Conservation (phyloP, 2,888 invertebrate genomes). For the Seira sanloemensis region DNA sequence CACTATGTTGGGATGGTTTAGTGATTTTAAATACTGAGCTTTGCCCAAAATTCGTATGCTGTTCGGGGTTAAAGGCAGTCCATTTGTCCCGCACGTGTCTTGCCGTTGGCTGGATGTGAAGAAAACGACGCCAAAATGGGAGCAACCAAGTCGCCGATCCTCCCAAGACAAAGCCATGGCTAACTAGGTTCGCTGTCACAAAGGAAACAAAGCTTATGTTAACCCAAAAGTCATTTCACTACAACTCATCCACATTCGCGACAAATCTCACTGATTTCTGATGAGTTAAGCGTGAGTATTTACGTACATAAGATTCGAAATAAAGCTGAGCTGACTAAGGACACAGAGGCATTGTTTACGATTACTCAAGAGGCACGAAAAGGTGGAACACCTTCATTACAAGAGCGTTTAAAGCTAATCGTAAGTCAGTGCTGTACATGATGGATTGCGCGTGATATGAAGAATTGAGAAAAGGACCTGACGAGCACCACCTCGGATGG, state of each 20-base stretch:
- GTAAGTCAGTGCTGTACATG: not conserved
- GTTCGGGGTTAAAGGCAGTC: conserved; percentile 96
- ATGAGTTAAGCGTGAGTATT: not conserved
- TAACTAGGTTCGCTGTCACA: conserved; percentile 9
- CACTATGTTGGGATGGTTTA: conserved; percentile 89
- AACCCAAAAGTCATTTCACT: too few species aligned
- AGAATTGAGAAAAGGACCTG: not conserved
- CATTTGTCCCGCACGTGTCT: conserved; percentile 96
- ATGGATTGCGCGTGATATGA: not conserved
- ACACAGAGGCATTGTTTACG: not conserved
- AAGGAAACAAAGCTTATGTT: too few species aligned
- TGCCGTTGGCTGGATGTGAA: conserved; percentile 93
- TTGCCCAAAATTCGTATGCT: conserved; percentile 94
- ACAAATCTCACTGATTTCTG: not conserved
- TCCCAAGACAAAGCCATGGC: conserved; percentile 61
- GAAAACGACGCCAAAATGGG: conserved; percentile 89
- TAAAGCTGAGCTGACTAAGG: not conserved
- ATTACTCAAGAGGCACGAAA: not conserved
- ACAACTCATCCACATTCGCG: too few species aligned
- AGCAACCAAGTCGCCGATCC: conserved; percentile 53
- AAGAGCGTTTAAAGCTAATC: not conserved
- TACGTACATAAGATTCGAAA: not conserved
- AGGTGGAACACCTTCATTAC: conserved; percentile 1
- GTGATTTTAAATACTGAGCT: conserved; percentile 87
- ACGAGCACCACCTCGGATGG: too few species aligned